Percentiles rank a stretch among this genome's conserved stretches.
phyloP scores from a whole-genome alignment of 2,888 invertebrate genomes.

The Dusona sp. region DNA sequence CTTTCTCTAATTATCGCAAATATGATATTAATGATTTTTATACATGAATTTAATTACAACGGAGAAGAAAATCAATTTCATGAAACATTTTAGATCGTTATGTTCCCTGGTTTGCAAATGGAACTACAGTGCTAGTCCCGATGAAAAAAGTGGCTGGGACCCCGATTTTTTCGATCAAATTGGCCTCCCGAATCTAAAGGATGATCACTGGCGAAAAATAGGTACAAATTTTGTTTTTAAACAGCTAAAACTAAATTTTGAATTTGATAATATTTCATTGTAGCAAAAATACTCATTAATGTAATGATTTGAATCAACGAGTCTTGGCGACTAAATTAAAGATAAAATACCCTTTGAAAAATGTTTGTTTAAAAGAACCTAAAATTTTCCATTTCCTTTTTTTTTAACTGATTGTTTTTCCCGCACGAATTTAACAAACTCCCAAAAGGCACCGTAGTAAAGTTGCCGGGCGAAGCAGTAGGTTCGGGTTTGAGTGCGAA shows the following conservation, averaged over 20 bases:
- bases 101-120: conserved; percentile 98
- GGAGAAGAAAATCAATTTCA: not conserved
- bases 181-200: conserved; percentile 90
- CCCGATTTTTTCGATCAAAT: conserved; percentile 89
- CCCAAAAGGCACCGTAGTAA: conserved; percentile 85
- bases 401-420: not conserved
- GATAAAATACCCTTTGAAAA: not conserved
- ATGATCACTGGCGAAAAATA: conserved; percentile 89
- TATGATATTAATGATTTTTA: conserved; percentile 8
- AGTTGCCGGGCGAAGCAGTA: conserved; percentile 90
- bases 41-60: not conserved
- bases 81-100: conserved; percentile 88
- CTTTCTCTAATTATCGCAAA: not conserved
- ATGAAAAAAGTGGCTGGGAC: conserved; percentile 89
- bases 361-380: not conserved
- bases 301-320: not conserved
- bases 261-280: too few relatives aligned
- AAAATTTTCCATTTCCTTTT: not conserved
- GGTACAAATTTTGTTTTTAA: conserved; percentile 84
- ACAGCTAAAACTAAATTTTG: not conserved
- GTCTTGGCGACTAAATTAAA: not conserved
- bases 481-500: conserved; percentile 87
- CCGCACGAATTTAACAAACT: conserved; percentile 31
- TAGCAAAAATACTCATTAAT: too few relatives aligned
- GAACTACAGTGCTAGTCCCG: conserved; percentile 91